Base-by-base conservation (phyloP, 2,113 vertebrate species). In the Struthidea cinerea region DNA sequence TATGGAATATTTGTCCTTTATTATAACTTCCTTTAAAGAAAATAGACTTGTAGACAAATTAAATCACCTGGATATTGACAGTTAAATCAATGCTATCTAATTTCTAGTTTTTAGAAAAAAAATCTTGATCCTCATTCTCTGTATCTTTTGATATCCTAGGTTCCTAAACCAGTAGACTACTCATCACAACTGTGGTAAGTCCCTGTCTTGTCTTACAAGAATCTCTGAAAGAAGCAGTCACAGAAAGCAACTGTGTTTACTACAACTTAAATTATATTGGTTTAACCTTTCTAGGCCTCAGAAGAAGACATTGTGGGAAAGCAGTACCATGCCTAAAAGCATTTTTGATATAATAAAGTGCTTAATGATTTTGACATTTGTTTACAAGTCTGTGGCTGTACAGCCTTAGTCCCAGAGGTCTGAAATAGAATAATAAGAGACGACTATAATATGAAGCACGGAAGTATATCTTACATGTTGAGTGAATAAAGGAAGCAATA, bases 121-220 rank as follows among this genome's bases (percentile, higher is more conserved):
- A 11, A 11, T 27, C 61, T 85, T 91, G 91, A 92, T 96, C 75
- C 49, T 94, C n/a, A 52, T 96, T 97, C 61, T 95, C 10, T 90
- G 82, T 89, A 42, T 94, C 52, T 97, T 93, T 85, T 97, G 30
- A 32, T 80, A 32, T 81, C 39, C 52, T 98, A 99, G 99, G 99
- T 99, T 46, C 99, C 99, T 50, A 99, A 99, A 94, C 99, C 99
- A 52, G 98, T 99, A 39, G 99, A 99, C 97, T 99, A 99, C 97
- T 99, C 99, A 92, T 98, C 98, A 59, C 99, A 99, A 16, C 96
- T 98, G 8, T 99, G 99, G 99, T 99, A 98, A 92, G 99, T 98
- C 85, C 32, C 89, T 88, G 52, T 91, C 64, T 32, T 76, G 17
- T 67, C 37, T 78, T 67, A 64, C 1, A 65, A 50, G 26, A 68